Conservation (phyloP, 2,797 vertebrate species). For the Chelon auratus region DNA sequence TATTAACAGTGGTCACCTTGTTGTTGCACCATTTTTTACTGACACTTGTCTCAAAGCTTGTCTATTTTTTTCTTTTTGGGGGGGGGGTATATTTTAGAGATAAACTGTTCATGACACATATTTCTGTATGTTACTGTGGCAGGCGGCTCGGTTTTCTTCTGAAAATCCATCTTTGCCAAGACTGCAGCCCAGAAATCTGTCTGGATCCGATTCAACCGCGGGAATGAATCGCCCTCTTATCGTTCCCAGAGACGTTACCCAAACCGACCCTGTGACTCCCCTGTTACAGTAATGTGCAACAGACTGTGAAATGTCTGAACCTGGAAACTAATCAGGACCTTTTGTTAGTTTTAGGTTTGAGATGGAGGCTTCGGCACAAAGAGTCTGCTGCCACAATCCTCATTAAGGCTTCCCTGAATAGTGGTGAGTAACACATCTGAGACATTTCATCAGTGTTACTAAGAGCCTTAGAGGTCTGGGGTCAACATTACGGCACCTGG, state of each 20-base stretch:
- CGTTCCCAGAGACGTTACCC: constrained; percentile 53
- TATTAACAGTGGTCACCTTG: not conserved
- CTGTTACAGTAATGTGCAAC: constrained; percentile 75
- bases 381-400: constrained; percentile 47
- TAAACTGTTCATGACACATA: not conserved
- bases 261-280: constrained; percentile 57
- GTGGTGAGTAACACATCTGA: constrained; percentile 41
- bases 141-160: not conserved
- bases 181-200: constrained; percentile 19
- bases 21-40: not conserved
- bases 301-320: constrained; percentile 76
- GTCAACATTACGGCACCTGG: not conserved
- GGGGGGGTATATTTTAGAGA: not conserved
- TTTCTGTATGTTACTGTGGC: not conserved
- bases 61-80: too few species aligned
- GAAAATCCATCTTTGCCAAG: constrained; percentile 25
- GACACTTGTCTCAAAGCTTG: not conserved
- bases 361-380: constrained; percentile 41
- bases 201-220: constrained; percentile 24
- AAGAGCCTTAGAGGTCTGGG: constrained; percentile 12
- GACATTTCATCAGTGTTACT: constrained; percentile 21
- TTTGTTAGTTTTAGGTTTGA: constrained; percentile 63
- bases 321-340: constrained; percentile 69
- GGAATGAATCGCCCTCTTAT: constrained; percentile 42
- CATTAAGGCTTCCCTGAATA: constrained; percentile 46